Percentiles rank a stretch among this genome's conserved stretches.
These are phyloP conservation scores for Ricordea florida DNA, from an alignment of 92 coral and sea anemone genomes.

Conservation along the genomic window DNA sequence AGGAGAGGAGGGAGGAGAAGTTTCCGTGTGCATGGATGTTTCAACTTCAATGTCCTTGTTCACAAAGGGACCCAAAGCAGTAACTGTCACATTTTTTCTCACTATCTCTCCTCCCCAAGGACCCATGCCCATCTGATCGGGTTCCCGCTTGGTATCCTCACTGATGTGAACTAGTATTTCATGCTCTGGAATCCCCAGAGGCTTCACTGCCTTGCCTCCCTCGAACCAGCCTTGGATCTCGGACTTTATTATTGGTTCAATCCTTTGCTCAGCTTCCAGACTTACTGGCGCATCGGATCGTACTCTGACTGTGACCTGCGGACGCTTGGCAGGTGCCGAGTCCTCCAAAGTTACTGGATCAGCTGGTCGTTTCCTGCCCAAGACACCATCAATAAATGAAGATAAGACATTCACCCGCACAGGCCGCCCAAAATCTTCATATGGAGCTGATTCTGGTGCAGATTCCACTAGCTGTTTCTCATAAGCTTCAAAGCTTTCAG, in stretches of 20 bases:
- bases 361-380: slow-evolving; percentile 84
- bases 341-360: slow-evolving; percentile 68
- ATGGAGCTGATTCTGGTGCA: slow-evolving; percentile 50
- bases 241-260: slow-evolving; percentile 95
- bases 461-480: slow-evolving; percentile 73
- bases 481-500: slow-evolving; percentile 77
- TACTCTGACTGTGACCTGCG: slow-evolving; percentile 80
- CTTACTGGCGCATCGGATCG: slow-evolving; percentile 76
- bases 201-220: slow-evolving; percentile 80
- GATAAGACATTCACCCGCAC: slow-evolving; percentile 66
- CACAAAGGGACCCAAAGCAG: slow-evolving; percentile 85
- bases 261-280: slow-evolving; percentile 83
- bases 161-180: slow-evolving; percentile 89
- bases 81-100: slow-evolving; percentile 85
- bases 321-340: slow-evolving; percentile 81
- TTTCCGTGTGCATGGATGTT: slow-evolving; percentile 87
- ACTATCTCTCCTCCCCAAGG: slow-evolving; percentile 92
- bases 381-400: slow-evolving; percentile 86
- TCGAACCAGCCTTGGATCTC: slow-evolving; percentile 97
- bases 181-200: slow-evolving; percentile 71
- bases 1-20: slow-evolving; percentile 63
- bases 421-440: slow-evolving; percentile 41
- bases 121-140: slow-evolving; percentile 66
- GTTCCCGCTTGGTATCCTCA: slow-evolving; percentile 82
- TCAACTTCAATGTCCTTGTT: slow-evolving; percentile 91